Evolutionary conservation across 2,797 vertebrate species (phyloP).

Genomic region (Todus mexicanus): DNA sequence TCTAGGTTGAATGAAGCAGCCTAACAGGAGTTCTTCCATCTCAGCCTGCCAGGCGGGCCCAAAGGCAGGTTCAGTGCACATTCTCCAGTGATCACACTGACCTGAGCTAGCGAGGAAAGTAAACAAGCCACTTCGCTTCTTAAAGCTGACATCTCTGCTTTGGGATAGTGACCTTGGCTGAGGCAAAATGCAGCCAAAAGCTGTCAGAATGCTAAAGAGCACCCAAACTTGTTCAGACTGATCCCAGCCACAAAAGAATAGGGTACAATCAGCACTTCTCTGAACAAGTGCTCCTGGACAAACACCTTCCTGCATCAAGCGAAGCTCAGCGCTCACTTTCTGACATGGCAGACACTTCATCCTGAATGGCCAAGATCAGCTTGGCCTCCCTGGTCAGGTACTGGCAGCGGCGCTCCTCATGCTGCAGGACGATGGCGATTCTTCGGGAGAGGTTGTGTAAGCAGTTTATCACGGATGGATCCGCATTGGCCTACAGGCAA

Average conservation of each 20-base stretch:
- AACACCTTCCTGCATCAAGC: not conserved
- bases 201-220: not conserved
- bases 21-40: not conserved
- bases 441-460: slow-evolving; percentile 94
- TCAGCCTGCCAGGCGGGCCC: not conserved
- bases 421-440: slow-evolving; percentile 93
- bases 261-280: not conserved
- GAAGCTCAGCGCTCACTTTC: slow-evolving; percentile 83
- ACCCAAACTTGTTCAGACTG: not conserved
- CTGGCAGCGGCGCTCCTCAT: slow-evolving; percentile 96
- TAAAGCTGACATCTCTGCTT: not conserved
- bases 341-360: slow-evolving; percentile 89
- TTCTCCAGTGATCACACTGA: not conserved
- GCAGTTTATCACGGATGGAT: slow-evolving; percentile 92
- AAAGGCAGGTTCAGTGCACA: not conserved
- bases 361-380: slow-evolving; percentile 93
- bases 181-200: not conserved
- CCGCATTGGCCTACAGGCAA: slow-evolving; percentile 85
- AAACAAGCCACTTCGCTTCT: not conserved
- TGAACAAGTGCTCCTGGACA: not conserved
- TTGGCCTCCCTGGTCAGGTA: slow-evolving; percentile 98
- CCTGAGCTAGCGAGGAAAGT: not conserved
- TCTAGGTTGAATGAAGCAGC: not conserved
- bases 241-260: not conserved
- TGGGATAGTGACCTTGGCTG: not conserved